phyloP scores from a whole-genome alignment of 2,797 vertebrate species.

The Atherinosoma microstoma region DNA sequence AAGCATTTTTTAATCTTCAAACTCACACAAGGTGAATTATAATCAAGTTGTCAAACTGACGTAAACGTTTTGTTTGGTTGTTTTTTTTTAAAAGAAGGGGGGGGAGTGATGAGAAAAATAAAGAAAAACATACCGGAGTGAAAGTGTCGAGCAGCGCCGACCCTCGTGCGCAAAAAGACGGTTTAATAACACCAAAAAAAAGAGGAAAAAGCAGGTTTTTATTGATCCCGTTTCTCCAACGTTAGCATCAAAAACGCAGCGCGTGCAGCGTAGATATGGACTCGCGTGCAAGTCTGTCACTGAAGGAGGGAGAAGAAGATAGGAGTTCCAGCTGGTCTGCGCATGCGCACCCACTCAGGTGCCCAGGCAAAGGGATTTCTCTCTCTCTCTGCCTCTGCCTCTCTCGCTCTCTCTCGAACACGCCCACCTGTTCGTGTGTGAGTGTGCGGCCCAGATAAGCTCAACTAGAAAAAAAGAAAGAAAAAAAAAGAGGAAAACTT shows the following conservation, averaged over 20 bases:
- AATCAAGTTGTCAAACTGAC: not conserved
- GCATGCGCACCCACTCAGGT: conserved; percentile 59
- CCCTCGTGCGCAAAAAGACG: not conserved
- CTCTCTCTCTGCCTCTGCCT: not conserved
- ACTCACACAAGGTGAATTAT: not conserved
- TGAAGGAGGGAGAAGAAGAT: not conserved
- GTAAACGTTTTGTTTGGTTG: not conserved
- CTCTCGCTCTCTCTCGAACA: not conserved
- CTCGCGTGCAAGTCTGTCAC: not conserved
- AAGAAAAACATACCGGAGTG: not conserved
- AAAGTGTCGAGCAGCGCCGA: not conserved
- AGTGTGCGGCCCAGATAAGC: conserved; percentile 44
- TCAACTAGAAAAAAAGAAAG: not conserved
- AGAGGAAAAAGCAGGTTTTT: not conserved
- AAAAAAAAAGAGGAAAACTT: not conserved
- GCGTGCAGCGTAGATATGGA: too few species aligned
- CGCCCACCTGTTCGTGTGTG: conserved; percentile 31
- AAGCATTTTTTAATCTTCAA: too few species aligned
- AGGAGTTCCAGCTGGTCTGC: conserved; percentile 7
- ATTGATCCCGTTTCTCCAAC: not conserved
- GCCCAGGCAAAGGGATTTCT: too few species aligned
- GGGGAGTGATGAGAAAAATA: not conserved
- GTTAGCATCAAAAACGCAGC: not conserved
- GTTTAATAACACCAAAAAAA: not conserved
- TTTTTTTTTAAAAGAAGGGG: too few species aligned